These are phyloP conservation scores for Nannoperca australis DNA, from an alignment of 2,797 vertebrate species.

Conservation along the genomic window DNA sequence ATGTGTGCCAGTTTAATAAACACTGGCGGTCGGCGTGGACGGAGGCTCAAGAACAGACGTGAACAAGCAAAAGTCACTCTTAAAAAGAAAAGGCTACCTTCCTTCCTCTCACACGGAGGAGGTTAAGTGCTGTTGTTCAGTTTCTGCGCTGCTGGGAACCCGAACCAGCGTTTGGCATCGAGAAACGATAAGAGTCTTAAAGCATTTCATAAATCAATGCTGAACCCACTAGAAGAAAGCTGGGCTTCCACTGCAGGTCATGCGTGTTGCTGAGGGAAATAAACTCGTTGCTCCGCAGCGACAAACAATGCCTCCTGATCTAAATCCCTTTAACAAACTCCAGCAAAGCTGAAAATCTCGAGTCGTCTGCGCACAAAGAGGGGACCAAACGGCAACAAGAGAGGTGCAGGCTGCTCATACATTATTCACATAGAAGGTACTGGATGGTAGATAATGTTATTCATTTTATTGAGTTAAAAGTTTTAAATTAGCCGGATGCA, in stretches of 20 bases:
- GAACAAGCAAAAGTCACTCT: conserved; percentile 19
- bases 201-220: conserved; percentile 27
- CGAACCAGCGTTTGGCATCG: conserved; percentile 4
- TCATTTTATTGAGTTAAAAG: too few species aligned
- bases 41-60: conserved; percentile 12
- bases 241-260: conserved; percentile 27
- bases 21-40: neutral
- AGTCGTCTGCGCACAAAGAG: neutral
- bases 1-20: conserved; percentile 32
- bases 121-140: conserved; percentile 10
- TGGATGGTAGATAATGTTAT: too few species aligned
- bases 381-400: neutral
- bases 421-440: neutral
- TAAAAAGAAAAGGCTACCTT: neutral
- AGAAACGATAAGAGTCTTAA: conserved; percentile 18
- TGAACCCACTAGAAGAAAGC: conserved; percentile 25
- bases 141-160: neutral
- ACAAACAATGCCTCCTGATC: conserved; percentile 34
- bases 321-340: conserved; percentile 18
- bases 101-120: conserved; percentile 15
- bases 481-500: neutral
- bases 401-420: neutral
- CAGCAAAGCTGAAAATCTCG: neutral
- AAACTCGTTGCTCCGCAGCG: conserved; percentile 11
- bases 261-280: conserved; percentile 44